Evolutionary conservation across 2,888 invertebrate species (phyloP).

Genomic region (Lepetodrilus schrolli): DNA sequence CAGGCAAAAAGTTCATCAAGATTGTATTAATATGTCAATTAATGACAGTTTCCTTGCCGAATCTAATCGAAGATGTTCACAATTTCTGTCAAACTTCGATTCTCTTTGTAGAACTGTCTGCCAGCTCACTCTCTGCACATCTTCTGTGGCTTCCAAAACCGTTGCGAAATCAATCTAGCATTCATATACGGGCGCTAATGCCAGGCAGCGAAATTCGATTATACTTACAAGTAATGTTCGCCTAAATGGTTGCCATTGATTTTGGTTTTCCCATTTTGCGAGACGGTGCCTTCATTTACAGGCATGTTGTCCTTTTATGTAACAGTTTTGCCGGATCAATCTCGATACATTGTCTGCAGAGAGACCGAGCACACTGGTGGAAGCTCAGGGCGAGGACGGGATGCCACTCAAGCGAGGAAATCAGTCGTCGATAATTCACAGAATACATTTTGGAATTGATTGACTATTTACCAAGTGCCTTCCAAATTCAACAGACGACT

Average conservation of each 20-base stretch:
- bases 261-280: constrained; percentile 6
- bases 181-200: background rate
- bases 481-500: constrained; percentile 7
- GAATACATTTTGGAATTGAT: background rate
- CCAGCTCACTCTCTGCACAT: background rate
- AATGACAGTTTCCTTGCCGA: constrained; percentile 18
- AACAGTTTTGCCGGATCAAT: constrained; percentile 19
- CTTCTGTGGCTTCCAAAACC: background rate
- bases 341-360: background rate
- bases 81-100: constrained; percentile 14
- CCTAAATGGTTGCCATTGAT: constrained; percentile 20
- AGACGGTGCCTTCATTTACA: background rate
- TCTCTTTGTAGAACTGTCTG: background rate
- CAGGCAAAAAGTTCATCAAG: constrained; percentile 5
- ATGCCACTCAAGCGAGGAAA: background rate
- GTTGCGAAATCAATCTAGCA: background rate
- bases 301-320: constrained; percentile 3
- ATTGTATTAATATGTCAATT: constrained; percentile 1
- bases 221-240: constrained; percentile 15
- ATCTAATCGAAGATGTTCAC: background rate
- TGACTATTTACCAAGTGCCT: constrained; percentile 6
- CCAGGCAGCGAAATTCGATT: background rate
- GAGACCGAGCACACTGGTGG: background rate
- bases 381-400: background rate
- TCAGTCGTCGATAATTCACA: background rate